Evolutionary conservation across 92 coral and sea anemone genomes (phyloP), one percentile per base, ranked within the genome.

Genomic region (Epizoanthus scotinus): DNA sequence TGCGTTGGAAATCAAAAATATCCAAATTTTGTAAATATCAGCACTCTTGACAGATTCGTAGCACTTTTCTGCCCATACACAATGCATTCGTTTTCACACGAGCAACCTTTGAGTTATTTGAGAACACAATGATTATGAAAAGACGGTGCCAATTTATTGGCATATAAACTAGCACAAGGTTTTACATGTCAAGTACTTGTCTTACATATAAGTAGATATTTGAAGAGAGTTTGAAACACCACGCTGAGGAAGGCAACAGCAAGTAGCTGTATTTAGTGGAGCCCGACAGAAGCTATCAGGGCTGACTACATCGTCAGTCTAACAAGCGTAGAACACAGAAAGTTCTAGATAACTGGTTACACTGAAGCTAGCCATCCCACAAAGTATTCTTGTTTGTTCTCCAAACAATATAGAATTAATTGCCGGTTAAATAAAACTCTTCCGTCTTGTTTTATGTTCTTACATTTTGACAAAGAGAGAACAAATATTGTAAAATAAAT

Each of bases 181-280:
- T 75, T 60, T 24, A 59, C 55, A 59, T 25, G 61, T 63, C 56
- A 58, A 26, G 26, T n/a, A 44, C 79, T 26, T 61, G 44, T 4
- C 26, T 47, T 29, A 20, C 79, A 47, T 15, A 2, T 47, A 47
- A 47, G 52, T 47, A 47, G 52, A 47, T 47, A 47, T 47, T 47
- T 47, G 52, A 47, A 47, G 52, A 47, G 52, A 47, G 52, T 47
- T 47, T 47, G 12, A 34, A 47, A 47, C 52, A 47, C 9, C 17
- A 47, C 52, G 15, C 12, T 47, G 52, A 13, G 52, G 13, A 10
- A 47, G 52, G 52, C 14, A 47, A 47, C 40, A 34, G 12, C 9
- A 3, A 47, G 9, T 47, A 34, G 40, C 2, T 47, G 52, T 47
- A 47, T 47, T 47, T 47, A 47, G 14, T 47, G 52, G 14, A 47